These are phyloP conservation scores for Procambarus virginalis DNA, from an alignment of 1,140 invertebrate genomes.

Conservation along the genomic window DNA sequence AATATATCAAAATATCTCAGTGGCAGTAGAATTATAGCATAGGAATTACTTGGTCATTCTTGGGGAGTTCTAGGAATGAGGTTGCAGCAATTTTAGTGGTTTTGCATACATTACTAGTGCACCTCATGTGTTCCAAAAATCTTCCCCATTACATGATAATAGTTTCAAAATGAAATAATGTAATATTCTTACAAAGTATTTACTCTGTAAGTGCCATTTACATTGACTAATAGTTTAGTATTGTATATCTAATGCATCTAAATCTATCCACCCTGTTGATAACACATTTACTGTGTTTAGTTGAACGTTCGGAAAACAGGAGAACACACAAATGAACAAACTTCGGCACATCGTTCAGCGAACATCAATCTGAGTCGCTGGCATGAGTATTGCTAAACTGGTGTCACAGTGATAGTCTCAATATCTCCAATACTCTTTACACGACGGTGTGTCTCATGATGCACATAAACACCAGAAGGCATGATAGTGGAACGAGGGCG, in stretches of 20 bases:
- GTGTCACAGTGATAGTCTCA: conserved; percentile 74
- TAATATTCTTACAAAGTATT: conserved; percentile 20
- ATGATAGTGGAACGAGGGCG: conserved; percentile 71
- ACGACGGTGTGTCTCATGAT: conserved; percentile 78
- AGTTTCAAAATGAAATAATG: conserved; percentile 20
- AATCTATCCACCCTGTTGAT: conserved; percentile 37
- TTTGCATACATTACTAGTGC: conserved; percentile 16
- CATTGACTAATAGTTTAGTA: background rate
- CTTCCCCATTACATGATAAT: conserved; percentile 1
- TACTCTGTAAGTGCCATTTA: background rate
- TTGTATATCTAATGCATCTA: conserved; percentile 31
- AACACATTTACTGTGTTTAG: conserved; percentile 14
- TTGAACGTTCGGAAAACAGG: conserved; percentile 20
- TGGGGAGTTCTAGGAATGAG: background rate
- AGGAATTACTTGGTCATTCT: conserved; percentile 35
- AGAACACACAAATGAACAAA: conserved; percentile 52
- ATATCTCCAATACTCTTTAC: conserved; percentile 85
- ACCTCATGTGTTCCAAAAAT: conserved; percentile 10
- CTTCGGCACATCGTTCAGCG: conserved; percentile 24
- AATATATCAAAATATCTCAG: conserved; percentile 45
- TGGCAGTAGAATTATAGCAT: conserved; percentile 50
- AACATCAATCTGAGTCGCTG: conserved; percentile 2
- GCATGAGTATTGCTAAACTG: conserved; percentile 64
- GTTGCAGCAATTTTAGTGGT: conserved; percentile 4
- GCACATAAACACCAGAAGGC: conserved; percentile 55